Evolutionary conservation across 2,113 vertebrate species (phyloP), one percentile per base, ranked within the genome.

Genomic region (Melanotaenia duboulayi): DNA sequence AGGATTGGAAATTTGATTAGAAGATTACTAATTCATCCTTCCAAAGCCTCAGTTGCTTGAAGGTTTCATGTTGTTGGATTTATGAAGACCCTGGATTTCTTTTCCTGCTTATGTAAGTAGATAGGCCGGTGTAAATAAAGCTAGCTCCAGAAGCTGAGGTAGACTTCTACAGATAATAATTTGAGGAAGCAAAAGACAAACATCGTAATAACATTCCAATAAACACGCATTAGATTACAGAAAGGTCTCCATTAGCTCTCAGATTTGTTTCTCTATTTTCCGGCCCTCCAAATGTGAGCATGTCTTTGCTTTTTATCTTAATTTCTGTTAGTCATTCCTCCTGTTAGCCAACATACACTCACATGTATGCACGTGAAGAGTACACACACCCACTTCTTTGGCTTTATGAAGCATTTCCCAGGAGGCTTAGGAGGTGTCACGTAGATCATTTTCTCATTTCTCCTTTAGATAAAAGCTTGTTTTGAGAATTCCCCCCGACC

Each of bases 401-500:
- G 71, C 70, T 75, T 87, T 74, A 88, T 89, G 84, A 89, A 86
- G 89, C 52, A 71, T 81, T 76, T 88, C 87, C 84, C 59, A 1
- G 55, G 82, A 84, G 84, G 65, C 66, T 80, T 51, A 57, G 62
- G 35, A 64, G 74, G 82, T 85, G 82, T 87, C 81, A 74, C 62
- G 62, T 85, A 83, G 74, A 90, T 90, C 68, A 87, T 88, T 89
- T 91, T 90, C 87, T 90, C 83, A 89, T 91, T 87, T 87, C 78
- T 85, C 56, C 69, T 74, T 81, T 76, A 83, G 85, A 88, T 87
- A 71, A 80, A 78, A 76, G 71, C 70, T 82, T 60, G 54, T 84
- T 91, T 82, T 48, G 75, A 87, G 60, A 74, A 51, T 59, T 66
- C 78, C 59, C 12, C 22, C 67, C n/a, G 28, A 46, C 48, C 35